These are phyloP conservation scores for Asobara japonica DNA, from an alignment of 1,140 invertebrate genomes.

Conservation along the genomic window DNA sequence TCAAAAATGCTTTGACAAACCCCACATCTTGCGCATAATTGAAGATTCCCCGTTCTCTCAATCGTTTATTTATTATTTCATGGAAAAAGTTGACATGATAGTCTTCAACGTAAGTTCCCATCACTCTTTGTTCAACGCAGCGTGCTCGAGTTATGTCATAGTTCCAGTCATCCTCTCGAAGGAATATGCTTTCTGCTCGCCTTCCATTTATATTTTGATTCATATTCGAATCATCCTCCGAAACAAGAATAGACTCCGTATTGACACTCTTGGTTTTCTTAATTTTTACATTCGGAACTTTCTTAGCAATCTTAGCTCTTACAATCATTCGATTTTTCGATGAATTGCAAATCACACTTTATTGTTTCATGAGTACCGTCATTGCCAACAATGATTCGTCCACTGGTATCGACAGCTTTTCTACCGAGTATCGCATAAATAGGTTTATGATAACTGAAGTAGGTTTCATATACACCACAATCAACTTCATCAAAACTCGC, in stretches of 20 bases:
- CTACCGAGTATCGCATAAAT: not conserved
- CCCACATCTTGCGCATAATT: not conserved
- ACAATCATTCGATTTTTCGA: too few relatives aligned
- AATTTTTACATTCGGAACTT: too few relatives aligned
- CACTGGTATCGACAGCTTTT: too few relatives aligned
- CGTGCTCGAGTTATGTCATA: not conserved
- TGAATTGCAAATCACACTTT: not conserved
- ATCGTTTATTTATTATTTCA: not conserved
- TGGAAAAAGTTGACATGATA: not conserved
- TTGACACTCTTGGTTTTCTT: too few relatives aligned
- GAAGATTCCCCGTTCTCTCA: not conserved
- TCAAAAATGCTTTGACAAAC: not conserved
- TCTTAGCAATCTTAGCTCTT: too few relatives aligned
- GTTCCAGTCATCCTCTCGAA: not conserved
- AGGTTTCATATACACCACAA: slow-evolving; percentile 16
- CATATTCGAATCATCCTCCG: too few relatives aligned
- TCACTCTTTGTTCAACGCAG: not conserved
- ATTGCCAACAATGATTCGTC: not conserved
- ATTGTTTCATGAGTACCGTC: not conserved
- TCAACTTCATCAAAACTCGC: not conserved
- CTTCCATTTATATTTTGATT: too few relatives aligned
- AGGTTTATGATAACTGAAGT: slow-evolving; percentile 10
- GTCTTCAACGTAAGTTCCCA: not conserved
- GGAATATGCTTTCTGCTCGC: too few relatives aligned
- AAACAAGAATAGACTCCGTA: too few relatives aligned